These are phyloP conservation scores for Petrolisthes cinctipes DNA, from an alignment of 2,888 invertebrate species.

Conservation along the genomic window DNA sequence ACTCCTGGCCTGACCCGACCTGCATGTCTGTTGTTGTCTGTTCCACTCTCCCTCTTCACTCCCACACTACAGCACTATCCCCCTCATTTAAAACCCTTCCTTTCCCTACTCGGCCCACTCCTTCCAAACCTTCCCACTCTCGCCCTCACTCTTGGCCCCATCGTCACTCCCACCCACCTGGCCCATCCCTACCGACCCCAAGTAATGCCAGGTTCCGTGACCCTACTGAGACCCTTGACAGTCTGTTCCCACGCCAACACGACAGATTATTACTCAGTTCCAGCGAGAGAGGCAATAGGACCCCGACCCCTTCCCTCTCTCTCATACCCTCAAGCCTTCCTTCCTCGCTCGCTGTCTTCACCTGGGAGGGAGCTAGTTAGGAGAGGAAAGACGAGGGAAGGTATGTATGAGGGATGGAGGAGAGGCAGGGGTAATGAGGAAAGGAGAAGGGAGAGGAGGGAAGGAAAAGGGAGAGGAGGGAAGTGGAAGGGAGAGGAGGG, in stretches of 20 bases:
- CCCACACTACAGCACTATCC: not conserved
- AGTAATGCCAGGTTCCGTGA: constrained; percentile 32
- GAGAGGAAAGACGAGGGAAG: no score
- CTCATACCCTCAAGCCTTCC: no score
- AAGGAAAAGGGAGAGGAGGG: no score
- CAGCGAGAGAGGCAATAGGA: not conserved
- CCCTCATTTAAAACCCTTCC: not conserved
- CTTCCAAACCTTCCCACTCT: not conserved
- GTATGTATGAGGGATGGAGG: no score
- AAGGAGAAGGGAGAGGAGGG: no score
- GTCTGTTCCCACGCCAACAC: constrained; percentile 41
- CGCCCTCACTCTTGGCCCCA: not conserved
- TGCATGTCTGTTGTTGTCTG: not conserved
- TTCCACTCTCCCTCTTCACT: not conserved
- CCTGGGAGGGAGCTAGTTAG: no score
- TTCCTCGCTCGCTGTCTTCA: no score
- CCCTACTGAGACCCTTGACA: constrained; percentile 22
- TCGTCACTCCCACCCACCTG: not conserved
- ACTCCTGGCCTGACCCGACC: not conserved
- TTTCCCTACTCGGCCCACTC: not conserved
- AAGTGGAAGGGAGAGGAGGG: not conserved
- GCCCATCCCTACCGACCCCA: not conserved
- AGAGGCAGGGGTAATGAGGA: not conserved
- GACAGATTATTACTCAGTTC: constrained; percentile 31
- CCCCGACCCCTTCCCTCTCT: no score